Conservation (phyloP, 2,888 invertebrate genomes). For the Acleris sparsana region DNA sequence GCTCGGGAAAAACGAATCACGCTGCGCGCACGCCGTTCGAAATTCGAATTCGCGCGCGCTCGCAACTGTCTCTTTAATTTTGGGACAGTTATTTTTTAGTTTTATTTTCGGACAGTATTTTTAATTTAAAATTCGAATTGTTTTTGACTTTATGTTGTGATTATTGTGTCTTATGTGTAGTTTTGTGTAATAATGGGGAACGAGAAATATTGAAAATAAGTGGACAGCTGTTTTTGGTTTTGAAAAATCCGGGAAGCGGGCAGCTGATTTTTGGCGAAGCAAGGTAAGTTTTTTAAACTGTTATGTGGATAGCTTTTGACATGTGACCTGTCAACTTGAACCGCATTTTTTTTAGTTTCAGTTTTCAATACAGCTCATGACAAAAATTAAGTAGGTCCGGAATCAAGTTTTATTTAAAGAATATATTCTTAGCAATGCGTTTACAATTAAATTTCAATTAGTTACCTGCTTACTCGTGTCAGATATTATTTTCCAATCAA, state of each 20-base stretch:
- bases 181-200: conserved; percentile 52
- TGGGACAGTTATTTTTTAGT: conserved; percentile 46
- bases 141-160: conserved; percentile 19
- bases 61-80: conserved; percentile 43
- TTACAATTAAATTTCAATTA: too few relatives aligned
- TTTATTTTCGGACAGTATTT: conserved; percentile 46
- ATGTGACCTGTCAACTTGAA: too few relatives aligned
- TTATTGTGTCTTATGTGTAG: conserved; percentile 47
- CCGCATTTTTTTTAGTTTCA: too few relatives aligned
- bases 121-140: not conserved
- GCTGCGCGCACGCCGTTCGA: conserved; percentile 72
- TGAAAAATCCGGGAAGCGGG: conserved; percentile 49
- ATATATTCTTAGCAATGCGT: too few relatives aligned
- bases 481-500: too few relatives aligned
- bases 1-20: conserved; percentile 73
- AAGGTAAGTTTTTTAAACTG: conserved; percentile 48
- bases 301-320: not conserved
- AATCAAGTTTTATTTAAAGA: too few relatives aligned
- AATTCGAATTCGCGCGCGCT: conserved; percentile 48
- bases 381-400: too few relatives aligned
- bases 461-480: too few relatives aligned
- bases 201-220: conserved; percentile 53
- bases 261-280: conserved; percentile 44
- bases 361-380: too few relatives aligned
- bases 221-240: conserved; percentile 52